Base-by-base conservation (phyloP, 92 coral and sea anemone species). In the Anthopleura xanthogrammica region DNA sequence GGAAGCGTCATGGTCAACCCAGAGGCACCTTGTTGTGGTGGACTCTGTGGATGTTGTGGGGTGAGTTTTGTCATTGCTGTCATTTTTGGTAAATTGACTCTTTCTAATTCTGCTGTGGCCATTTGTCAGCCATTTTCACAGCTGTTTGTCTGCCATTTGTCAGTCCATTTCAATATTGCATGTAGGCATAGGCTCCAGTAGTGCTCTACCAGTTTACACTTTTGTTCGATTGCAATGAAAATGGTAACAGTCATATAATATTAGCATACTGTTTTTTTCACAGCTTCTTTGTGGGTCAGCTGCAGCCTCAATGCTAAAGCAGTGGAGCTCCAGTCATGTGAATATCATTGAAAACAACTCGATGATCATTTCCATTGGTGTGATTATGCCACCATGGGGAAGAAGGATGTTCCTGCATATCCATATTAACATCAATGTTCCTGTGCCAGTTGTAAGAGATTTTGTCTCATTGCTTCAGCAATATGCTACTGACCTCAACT, bases 341-440 rank as follows among this genome's bases (percentile, higher is more conserved):
- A 70, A 6, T 40, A 92, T 87, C 52, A 72, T 19, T 72, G 84
- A 88, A 56, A 82, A 81, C 66, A 88, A 86, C 76, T 88, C 89
- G 52, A 93, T 93, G 95, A 50, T 77, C 36, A 90, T 93, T 7
- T 84, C 83, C 70, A 39, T 93, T 55, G 97, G 95, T 3, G 86
- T 93, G 5, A 86, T 93, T 60, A 91, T 93, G 94, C 97, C 97
- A 9, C 97, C 97, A 24, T 93, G 97, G 97, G 94, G 83, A 8
- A 82, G 77, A 64, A 87, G 83, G 79, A 91, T 87, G 94, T 93
- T 90, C 80, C 77, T 91, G 65, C 81, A 87, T 60, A 88, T 93
- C 57, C 83, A 79, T 71, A 87, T 85, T 42, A 88, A 82, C 74
- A 88, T 90, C 54, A 87, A 74, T 74, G 90, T 85, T 17, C 95